Evolutionary conservation across 2,113 vertebrate genomes (phyloP).

Genomic region (Apistogramma diplotaenia): DNA sequence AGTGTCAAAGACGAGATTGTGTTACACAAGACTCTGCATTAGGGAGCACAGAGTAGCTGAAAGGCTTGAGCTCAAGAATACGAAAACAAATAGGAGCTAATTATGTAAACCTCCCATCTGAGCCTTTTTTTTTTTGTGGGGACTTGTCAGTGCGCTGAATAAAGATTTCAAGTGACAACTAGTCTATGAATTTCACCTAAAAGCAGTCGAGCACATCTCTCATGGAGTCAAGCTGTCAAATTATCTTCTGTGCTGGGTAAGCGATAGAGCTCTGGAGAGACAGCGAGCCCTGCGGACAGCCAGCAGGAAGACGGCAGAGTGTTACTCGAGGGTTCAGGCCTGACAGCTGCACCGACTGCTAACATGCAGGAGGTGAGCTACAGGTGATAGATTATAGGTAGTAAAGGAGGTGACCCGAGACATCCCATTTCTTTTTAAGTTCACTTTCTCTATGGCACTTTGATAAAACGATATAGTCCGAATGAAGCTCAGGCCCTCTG

Average conservation of each 20-base stretch:
- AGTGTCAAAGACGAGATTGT: slow-evolving; percentile 16
- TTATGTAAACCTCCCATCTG: slow-evolving; percentile 31
- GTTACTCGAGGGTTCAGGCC: not conserved
- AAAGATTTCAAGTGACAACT: slow-evolving; percentile 37
- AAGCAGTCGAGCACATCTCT: slow-evolving; percentile 32
- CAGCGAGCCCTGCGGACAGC: slow-evolving; percentile 1
- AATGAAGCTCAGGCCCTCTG: slow-evolving; percentile 47
- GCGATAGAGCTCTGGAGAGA: slow-evolving; percentile 19
- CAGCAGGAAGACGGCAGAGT: not conserved
- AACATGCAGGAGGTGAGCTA: not conserved
- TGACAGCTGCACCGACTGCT: slow-evolving; percentile 14
- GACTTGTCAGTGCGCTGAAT: slow-evolving; percentile 24
- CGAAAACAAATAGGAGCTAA: slow-evolving; percentile 45
- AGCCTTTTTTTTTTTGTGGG: slow-evolving; percentile 6
- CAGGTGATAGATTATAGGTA: not conserved
- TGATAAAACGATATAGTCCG: slow-evolving; percentile 35
- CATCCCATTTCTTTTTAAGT: not conserved
- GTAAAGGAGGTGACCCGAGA: not conserved
- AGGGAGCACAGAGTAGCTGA: not conserved
- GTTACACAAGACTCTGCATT: slow-evolving; percentile 2
- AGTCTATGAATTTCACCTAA: slow-evolving; percentile 27
- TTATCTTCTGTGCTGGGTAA: slow-evolving; percentile 17
- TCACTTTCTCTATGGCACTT: not conserved
- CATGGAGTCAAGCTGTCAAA: slow-evolving; percentile 37
- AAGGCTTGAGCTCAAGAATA: slow-evolving; percentile 18